Evolutionary conservation across 2,113 vertebrate species (phyloP), one percentile per base, ranked within the genome.

Genomic region (Condylura cristata): DNA sequence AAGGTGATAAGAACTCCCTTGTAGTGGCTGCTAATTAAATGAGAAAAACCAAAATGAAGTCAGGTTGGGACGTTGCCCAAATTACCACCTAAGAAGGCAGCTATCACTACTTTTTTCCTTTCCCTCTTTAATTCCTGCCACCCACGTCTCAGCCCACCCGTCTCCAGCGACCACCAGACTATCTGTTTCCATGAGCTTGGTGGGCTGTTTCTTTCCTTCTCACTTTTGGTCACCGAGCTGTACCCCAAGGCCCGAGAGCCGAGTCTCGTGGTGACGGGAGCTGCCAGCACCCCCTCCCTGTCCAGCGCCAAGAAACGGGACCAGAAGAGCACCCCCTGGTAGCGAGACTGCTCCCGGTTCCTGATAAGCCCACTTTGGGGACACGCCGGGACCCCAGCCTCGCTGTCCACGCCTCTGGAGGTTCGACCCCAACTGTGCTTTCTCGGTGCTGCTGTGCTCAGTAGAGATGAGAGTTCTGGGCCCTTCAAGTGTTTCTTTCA

Each of bases 401-500:
- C 51, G 41, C 75, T 86, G 53, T 48, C 60, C 6, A 3, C 0
- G 0, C 5, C 2, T 39, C 80, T 76, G 32, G 37, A 24, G n/a
- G 39, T n/a, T 46, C 71, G 34, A 71, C n/a, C 30, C 18, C 61
- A 26, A 41, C 87, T 70, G 60, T 12, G 48, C 75, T 93, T 70
- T 84, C 51, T 63, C 7, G 13, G 4, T 9, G 22, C 39, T 65
- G 18, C 37, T 94, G 65, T 39, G 70, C 80, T 88, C 61, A 93
- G 68, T 79, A 72, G 56, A 44, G 28, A 80, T 46, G 26, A 18
- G 30, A 66, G 51, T 56, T 90, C 37, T 20, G 70, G 89, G 68
- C 58, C 58, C 72, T 79, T 87, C 51, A 75, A 94, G 61, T 18
- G 12, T 41, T 80, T 61, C 24, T 71, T 88, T 92, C 63, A 74